phyloP scores from a whole-genome alignment of 1,140 invertebrate species.

The Danaus melanippus region DNA sequence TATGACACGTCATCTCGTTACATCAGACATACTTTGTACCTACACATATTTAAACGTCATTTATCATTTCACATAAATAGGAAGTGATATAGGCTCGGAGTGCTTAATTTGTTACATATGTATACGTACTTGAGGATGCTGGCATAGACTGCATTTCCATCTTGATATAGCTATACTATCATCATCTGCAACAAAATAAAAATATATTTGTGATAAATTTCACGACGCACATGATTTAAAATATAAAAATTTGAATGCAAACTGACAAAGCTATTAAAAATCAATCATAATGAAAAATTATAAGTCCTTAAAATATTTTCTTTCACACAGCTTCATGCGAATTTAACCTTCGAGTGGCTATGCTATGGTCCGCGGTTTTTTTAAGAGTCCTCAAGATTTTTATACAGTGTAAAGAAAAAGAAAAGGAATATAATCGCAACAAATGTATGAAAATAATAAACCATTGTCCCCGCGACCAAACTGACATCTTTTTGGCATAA shows the following conservation, averaged over 20 bases:
- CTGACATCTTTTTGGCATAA: conserved; percentile 63
- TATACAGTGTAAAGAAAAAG: conserved; percentile 38
- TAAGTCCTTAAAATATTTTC: conserved; percentile 15
- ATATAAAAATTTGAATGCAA: too few relatives aligned
- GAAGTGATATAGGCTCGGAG: too few relatives aligned
- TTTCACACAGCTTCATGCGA: conserved; percentile 36
- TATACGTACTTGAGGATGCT: conserved; percentile 46
- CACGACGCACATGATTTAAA: too few relatives aligned
- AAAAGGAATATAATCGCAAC: conserved; percentile 59
- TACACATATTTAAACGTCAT: too few relatives aligned
- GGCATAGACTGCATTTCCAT: conserved; percentile 48
- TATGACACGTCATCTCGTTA: conserved; percentile 41
- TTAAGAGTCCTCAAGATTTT: conserved; percentile 41
- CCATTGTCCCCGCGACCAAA: conserved; percentile 36
- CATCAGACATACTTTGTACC: neutral
- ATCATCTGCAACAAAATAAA: conserved; percentile 25
- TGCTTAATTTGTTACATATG: too few relatives aligned
- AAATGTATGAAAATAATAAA: conserved; percentile 57
- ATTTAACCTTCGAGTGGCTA: conserved; percentile 32
- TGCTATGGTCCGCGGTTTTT: conserved; percentile 39
- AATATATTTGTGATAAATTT: neutral
- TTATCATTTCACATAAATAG: too few relatives aligned
- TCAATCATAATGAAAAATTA: too few relatives aligned
- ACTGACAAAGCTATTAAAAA: too few relatives aligned
- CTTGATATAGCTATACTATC: conserved; percentile 9